phyloP scores from a whole-genome alignment of 2,797 vertebrate species.

The Lithobates sylvaticus region DNA sequence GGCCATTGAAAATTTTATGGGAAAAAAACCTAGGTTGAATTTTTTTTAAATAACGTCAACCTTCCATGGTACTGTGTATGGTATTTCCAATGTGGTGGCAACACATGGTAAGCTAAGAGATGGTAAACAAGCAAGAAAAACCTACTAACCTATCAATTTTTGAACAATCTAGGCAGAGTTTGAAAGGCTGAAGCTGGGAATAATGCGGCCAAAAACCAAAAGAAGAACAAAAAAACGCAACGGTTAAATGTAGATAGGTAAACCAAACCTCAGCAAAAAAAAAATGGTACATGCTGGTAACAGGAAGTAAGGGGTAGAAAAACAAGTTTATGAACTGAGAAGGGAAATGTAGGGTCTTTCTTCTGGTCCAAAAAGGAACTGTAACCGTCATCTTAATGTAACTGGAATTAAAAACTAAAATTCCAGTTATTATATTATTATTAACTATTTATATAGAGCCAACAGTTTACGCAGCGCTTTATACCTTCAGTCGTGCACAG shows the following conservation, averaged over 20 bases:
- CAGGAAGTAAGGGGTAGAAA: conserved; percentile 14
- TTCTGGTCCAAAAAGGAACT: conserved; percentile 43
- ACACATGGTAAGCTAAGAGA: no score
- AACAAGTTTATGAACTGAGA: conserved; percentile 13
- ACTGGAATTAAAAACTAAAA: not conserved
- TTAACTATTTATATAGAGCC: no score
- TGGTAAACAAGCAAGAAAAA: not conserved
- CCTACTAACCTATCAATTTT: not conserved
- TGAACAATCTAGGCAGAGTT: not conserved
- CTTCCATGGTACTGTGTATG: not conserved
- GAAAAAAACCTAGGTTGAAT: not conserved
- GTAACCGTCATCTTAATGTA: not conserved
- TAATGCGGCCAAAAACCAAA: conserved; percentile 24
- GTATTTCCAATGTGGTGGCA: no score
- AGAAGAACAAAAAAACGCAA: conserved; percentile 44
- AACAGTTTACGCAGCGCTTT: no score
- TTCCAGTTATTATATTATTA: no score
- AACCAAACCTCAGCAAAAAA: conserved; percentile 24
- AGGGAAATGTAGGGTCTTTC: not conserved
- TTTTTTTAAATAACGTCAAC: not conserved
- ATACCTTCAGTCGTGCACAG: no score
- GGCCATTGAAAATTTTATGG: no score
- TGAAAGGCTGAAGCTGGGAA: conserved; percentile 32
- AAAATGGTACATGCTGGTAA: conserved; percentile 40
- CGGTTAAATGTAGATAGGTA: conserved; percentile 10